Evolutionary conservation across 2,113 vertebrate genomes (phyloP).

Genomic region (Sinocyclocheilus anophthalmus): DNA sequence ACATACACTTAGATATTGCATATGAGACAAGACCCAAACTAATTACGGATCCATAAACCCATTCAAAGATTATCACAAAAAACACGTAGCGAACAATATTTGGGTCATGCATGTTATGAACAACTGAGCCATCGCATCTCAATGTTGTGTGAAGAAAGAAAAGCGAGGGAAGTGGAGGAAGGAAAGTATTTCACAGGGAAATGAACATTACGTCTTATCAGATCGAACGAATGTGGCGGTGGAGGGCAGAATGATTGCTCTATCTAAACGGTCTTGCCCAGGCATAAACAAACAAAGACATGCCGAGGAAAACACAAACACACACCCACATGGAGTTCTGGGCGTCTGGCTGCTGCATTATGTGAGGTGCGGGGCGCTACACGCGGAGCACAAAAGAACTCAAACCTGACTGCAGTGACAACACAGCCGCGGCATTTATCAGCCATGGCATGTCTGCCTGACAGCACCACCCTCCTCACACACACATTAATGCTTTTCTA

Average conservation of each 20-base stretch:
- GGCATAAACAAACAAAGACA: slow-evolving; percentile 52
- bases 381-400: slow-evolving; percentile 68
- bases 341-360: slow-evolving; percentile 55
- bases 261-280: slow-evolving; percentile 51
- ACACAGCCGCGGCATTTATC: slow-evolving; percentile 72
- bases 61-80: neutral
- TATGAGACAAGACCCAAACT: neutral
- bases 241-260: slow-evolving; percentile 18
- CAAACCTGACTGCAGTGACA: slow-evolving; percentile 73
- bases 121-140: neutral
- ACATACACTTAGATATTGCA: neutral
- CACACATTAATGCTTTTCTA: slow-evolving; percentile 55
- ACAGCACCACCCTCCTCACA: slow-evolving; percentile 71
- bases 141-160: slow-evolving; percentile 8
- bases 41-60: neutral
- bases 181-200: slow-evolving; percentile 56
- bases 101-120: neutral
- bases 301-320: slow-evolving; percentile 47
- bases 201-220: slow-evolving; percentile 57
- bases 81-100: neutral
- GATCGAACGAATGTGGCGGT: slow-evolving; percentile 39
- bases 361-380: slow-evolving; percentile 63
- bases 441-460: slow-evolving; percentile 45
- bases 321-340: slow-evolving; percentile 48
- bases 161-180: slow-evolving; percentile 10